Evolutionary conservation across 2,888 invertebrate species (phyloP).

Genomic region (Tupiocoris notatus): DNA sequence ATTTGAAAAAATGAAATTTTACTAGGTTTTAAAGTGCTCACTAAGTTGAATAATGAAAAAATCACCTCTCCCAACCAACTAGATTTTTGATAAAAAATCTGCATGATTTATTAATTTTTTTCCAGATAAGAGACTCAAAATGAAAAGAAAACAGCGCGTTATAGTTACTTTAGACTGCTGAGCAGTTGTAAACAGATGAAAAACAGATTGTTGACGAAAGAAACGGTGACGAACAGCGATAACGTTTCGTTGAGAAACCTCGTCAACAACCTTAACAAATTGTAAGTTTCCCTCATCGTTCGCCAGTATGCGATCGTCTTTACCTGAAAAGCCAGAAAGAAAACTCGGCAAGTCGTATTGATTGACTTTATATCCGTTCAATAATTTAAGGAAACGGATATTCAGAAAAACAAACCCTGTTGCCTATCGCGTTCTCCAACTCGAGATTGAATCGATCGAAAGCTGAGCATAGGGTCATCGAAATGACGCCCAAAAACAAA

Average conservation of each 20-base stretch:
- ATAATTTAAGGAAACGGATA: too few relatives aligned
- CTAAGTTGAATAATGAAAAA: too few relatives aligned
- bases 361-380: too few relatives aligned
- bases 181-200: slow-evolving; percentile 52
- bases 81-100: not conserved
- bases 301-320: slow-evolving; percentile 50
- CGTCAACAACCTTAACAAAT: slow-evolving; percentile 50
- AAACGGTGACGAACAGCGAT: slow-evolving; percentile 50
- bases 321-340: slow-evolving; percentile 48
- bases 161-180: slow-evolving; percentile 49
- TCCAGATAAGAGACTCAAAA: not conserved
- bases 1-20: too few relatives aligned
- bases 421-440: slow-evolving; percentile 54
- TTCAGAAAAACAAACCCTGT: too few relatives aligned
- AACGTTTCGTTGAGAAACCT: slow-evolving; percentile 50
- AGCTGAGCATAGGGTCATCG: slow-evolving; percentile 49
- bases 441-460: slow-evolving; percentile 55
- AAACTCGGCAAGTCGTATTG: too few relatives aligned
- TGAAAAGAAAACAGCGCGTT: not conserved
- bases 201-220: slow-evolving; percentile 52
- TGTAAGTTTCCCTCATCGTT: slow-evolving; percentile 50
- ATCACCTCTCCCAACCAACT: too few relatives aligned
- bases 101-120: not conserved
- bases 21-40: too few relatives aligned
- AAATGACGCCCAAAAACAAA: slow-evolving; percentile 51